These are phyloP conservation scores for Erpornis zantholeuca DNA, from an alignment of 2,113 vertebrate genomes.

Conservation along the genomic window DNA sequence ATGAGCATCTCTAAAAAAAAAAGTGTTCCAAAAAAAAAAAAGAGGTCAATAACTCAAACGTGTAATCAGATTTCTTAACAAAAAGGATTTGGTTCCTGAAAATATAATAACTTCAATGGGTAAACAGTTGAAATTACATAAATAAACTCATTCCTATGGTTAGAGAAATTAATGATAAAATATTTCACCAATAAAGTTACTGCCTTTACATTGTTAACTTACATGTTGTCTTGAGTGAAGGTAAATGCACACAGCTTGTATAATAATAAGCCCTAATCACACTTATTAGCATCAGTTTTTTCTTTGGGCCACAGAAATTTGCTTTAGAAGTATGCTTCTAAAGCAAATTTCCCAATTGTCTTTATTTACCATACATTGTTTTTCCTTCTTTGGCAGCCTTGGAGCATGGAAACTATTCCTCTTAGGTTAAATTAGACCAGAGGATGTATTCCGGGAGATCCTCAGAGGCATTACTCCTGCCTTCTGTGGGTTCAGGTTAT, in stretches of 20 bases:
- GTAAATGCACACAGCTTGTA: neutral
- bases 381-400: neutral
- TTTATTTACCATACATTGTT: neutral
- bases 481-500: neutral
- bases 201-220: neutral
- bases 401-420: neutral
- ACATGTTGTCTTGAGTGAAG: neutral
- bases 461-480: neutral
- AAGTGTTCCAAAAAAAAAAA: slow-evolving; percentile 19
- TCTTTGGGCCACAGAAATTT: neutral
- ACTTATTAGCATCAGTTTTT: neutral
- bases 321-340: neutral
- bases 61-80: slow-evolving; percentile 75
- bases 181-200: neutral
- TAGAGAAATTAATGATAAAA: neutral
- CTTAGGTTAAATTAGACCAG: neutral
- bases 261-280: neutral
- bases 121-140: slow-evolving; percentile 6
- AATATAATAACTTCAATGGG: slow-evolving; percentile 40
- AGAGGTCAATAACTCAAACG: slow-evolving; percentile 75
- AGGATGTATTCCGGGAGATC: neutral
- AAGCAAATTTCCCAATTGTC: neutral
- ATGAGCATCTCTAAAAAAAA: slow-evolving; percentile 60
- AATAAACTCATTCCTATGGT: neutral
- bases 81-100: neutral